phyloP scores from a whole-genome alignment of 2,113 vertebrate genomes.

The Spizaetus ornatus region DNA sequence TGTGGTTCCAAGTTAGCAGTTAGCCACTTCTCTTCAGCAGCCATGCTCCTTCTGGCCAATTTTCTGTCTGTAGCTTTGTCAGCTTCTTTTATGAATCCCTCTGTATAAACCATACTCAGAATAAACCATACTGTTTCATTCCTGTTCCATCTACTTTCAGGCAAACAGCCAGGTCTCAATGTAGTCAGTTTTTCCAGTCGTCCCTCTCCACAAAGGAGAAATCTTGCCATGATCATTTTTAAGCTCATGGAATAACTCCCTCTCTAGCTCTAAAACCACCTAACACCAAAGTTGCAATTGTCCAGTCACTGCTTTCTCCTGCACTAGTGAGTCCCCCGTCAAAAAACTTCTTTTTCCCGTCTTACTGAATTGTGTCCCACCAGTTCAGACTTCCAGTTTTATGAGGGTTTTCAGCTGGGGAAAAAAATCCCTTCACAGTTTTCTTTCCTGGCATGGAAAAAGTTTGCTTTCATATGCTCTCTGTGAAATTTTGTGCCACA shows the following conservation, averaged over 20 bases:
- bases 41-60: background rate
- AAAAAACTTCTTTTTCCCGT: background rate
- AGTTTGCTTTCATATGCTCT: background rate
- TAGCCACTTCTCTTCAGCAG: background rate
- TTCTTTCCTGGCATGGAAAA: background rate
- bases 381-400: background rate
- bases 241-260: background rate
- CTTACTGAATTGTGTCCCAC: background rate
- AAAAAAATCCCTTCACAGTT: background rate
- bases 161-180: background rate
- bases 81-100: background rate
- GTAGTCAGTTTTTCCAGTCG: constrained; percentile 33
- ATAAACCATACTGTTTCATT: background rate
- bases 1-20: background rate
- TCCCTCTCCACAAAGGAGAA: background rate
- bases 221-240: background rate
- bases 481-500: background rate
- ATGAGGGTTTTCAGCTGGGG: background rate
- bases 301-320: background rate
- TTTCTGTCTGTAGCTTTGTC: background rate
- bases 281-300: background rate
- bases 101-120: background rate
- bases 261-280: background rate
- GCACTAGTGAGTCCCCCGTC: background rate
- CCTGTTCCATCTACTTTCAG: background rate